phyloP scores from a whole-genome alignment of 2,888 invertebrate species.

The Platypus cylindrus region DNA sequence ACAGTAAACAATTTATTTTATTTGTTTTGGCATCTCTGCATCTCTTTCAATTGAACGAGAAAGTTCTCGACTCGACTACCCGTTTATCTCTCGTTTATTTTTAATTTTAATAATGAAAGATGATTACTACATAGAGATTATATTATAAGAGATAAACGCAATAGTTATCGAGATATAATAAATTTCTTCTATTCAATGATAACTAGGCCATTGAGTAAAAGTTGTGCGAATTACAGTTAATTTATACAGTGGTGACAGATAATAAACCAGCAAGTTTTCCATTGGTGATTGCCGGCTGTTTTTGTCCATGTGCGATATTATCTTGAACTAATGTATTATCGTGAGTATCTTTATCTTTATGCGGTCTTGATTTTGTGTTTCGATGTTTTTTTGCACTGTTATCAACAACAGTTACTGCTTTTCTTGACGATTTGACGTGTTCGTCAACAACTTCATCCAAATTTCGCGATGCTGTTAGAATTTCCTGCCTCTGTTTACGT shows the following conservation, averaged over 20 bases:
- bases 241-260: conserved; percentile 43
- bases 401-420: conserved; percentile 32
- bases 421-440: conserved; percentile 27
- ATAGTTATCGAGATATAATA: too few species aligned
- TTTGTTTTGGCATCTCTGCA: too few species aligned
- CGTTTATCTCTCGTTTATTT: too few species aligned
- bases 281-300: conserved; percentile 29
- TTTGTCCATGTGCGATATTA: conserved; percentile 40
- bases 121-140: too few species aligned
- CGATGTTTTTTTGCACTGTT: conserved; percentile 38
- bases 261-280: conserved; percentile 46
- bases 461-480: conserved; percentile 23
- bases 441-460: conserved; percentile 26
- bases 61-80: too few species aligned
- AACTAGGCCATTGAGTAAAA: too few species aligned
- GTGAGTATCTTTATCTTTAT: conserved; percentile 29
- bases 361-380: conserved; percentile 30
- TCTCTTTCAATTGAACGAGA: too few species aligned
- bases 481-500: conserved; percentile 39
- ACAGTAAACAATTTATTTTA: too few species aligned
- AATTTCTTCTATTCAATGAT: too few species aligned
- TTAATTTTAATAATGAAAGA: too few species aligned
- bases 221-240: too few species aligned
- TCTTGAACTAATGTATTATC: conserved; percentile 45
- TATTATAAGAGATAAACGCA: too few species aligned